Evolutionary conservation across 2,888 invertebrate genomes (phyloP), one percentile per base, ranked within the genome.

Genomic region (Aplocera efformata): DNA sequence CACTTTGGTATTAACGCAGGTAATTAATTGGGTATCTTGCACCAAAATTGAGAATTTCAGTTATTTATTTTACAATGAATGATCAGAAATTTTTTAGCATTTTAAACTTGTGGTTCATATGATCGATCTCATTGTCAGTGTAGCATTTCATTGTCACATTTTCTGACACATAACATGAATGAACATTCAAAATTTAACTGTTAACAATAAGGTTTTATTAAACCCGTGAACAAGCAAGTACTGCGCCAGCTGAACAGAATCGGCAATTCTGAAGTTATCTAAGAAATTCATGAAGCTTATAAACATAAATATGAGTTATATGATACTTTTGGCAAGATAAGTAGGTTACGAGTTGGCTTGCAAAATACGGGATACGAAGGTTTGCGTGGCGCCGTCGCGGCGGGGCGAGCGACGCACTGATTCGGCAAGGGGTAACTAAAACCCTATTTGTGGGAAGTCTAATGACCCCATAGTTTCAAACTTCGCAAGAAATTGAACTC

Each of bases 341-440:
- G 58, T 67, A 61, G 68, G 65, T 63, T 70, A 62, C 36, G 53
- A 53, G 58, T 53, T 53, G 49, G 60, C 54, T 61, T 58, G 50
- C 56, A 59, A 70, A 71, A 71, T 66, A 63, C 57, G 64, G 59
- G 55, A 61, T 17, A 3, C 46, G 53, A 53, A n/a, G 39, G 27
- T 25, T 56, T 46, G 54, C 50, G 44, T 41, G 66, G 67, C 69
- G 68, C 60, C 64, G 50, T 36, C 53, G 46, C 47, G 47, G 24
- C 47, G 54, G 37, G 47, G 50, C 44, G 48, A 59, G 24, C 62
- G 56, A 50, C 58, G 43, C 28, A 24, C 48, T 60, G 61, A 65
- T 68, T 72, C 62, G 69, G 64, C 64, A 68, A 56, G 42, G 63
- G 64, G 58, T 59, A 61, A 56, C 60, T 54, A 53, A 52, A 67